Conservation (phyloP, 2,113 vertebrate species). For the Halichoeres trimaculatus region DNA sequence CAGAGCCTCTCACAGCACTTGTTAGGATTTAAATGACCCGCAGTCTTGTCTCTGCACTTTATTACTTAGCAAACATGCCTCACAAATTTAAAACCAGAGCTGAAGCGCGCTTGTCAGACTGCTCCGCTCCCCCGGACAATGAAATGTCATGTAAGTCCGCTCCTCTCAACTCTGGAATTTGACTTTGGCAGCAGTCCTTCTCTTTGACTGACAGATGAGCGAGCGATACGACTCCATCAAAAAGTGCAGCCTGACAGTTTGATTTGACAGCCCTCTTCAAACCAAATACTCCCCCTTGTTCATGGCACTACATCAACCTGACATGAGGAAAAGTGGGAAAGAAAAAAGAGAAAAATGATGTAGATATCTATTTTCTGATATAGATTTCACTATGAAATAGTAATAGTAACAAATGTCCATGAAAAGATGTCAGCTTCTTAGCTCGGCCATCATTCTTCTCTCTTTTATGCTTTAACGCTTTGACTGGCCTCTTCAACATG, state of each 20-base stretch:
- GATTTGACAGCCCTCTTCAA: constrained; percentile 81
- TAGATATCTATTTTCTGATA: constrained; percentile 23
- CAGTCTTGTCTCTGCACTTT: constrained; percentile 23
- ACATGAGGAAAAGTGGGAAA: constrained; percentile 67
- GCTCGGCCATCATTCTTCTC: not conserved
- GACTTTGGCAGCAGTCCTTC: constrained; percentile 75
- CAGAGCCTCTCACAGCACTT: constrained; percentile 31
- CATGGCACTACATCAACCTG: constrained; percentile 77
- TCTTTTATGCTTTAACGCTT: not conserved
- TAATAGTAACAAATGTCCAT: constrained; percentile 11
- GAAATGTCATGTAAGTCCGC: constrained; percentile 69
- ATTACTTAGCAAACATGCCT: constrained; percentile 47
- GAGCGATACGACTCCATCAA: constrained; percentile 76
- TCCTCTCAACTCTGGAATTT: constrained; percentile 69
- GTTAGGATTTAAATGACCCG: constrained; percentile 28
- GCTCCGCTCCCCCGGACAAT: constrained; percentile 43
- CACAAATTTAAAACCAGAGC: constrained; percentile 42
- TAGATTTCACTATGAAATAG: constrained; percentile 37
- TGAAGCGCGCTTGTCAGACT: constrained; percentile 34
- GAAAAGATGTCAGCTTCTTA: not conserved
- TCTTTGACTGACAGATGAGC: constrained; percentile 77
- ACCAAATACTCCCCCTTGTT: constrained; percentile 79
- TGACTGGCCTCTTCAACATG: not conserved
- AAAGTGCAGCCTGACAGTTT: constrained; percentile 79
- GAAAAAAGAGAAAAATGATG: constrained; percentile 32